Evolutionary conservation across 2,113 vertebrate species (phyloP).

Genomic region (Amazona guildingii): DNA sequence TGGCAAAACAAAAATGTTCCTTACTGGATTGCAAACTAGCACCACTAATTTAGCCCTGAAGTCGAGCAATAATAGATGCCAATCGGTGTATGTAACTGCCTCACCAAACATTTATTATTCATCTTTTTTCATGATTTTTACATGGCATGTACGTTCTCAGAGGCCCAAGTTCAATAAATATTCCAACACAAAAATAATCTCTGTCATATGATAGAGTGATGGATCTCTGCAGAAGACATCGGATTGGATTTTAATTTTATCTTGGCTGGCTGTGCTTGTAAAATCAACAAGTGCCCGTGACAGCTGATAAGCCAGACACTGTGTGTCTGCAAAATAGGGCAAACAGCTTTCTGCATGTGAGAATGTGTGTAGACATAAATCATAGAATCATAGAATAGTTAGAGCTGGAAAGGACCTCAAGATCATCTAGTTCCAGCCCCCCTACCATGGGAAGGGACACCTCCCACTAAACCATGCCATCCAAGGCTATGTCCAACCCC

Average conservation of each 20-base stretch:
- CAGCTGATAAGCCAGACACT: background rate
- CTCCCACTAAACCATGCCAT: no score
- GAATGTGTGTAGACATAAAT: no score
- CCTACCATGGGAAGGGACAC: no score
- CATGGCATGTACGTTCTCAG: background rate
- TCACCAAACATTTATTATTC: constrained; percentile 57
- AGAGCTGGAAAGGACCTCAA: no score
- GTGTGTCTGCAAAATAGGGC: background rate
- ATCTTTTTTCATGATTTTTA: constrained; percentile 17
- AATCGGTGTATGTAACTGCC: constrained; percentile 2
- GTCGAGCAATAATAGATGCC: constrained; percentile 15
- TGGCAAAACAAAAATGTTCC: background rate
- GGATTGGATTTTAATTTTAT: background rate
- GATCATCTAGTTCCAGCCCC: no score
- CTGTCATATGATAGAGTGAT: background rate
- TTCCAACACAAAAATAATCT: background rate
- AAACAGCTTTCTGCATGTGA: background rate
- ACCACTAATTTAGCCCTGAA: constrained; percentile 14
- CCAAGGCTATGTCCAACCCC: no score
- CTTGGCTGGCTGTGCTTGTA: background rate
- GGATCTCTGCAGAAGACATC: background rate
- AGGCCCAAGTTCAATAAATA: constrained; percentile 26
- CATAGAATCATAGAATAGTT: no score
- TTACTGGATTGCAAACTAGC: background rate
- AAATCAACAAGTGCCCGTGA: background rate